Evolutionary conservation across 2,797 vertebrate genomes (phyloP), one percentile per base, ranked within the genome.

Genomic region (Tokudaia muenninki): DNA sequence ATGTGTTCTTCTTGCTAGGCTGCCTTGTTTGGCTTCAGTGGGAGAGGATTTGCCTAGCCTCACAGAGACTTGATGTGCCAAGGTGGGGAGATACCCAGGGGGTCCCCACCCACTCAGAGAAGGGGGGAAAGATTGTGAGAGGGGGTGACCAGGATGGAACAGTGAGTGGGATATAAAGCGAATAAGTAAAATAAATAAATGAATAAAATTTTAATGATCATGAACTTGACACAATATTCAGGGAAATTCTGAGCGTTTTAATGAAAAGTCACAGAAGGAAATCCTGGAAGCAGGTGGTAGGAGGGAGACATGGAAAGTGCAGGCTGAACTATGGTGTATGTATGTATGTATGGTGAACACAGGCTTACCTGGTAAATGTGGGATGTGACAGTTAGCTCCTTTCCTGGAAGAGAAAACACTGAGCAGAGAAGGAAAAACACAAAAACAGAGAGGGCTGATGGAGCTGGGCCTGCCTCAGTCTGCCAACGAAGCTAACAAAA

Each of bases 241-340:
- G 14, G 31, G 47, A 50, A 55, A 0, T 26, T 80, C 63, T 52
- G 12, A 47, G 52, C 47, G 67, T 94, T 95, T 82, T 37, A 47
- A 29, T 67, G 17, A 47, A 80, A 96, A 78, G 14, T 41, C 52
- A 90, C 82, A 55, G 72, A 92, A 87, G 79, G 41, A 93, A 92
- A 72, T n/a, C 47, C 22, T 21, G 21, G 47, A 87, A 90, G 7
- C 8, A 47, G 55, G 65, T 17, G 3, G 70, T 8, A 52, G 47
- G 34, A 17, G 44, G 90, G 21, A 89, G 47, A 79, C 52, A 55
- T 0, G 37, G 37, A 91, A 84, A 9, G 21, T 47, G 22, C 12
- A 29, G 63, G 57, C n/a, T 52, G 55, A 86, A 9, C 55, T 61
- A 9, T 55, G 47, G 19, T 52, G 13, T 70, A 52, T 55, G 79